Conservation (phyloP, 1,140 invertebrate genomes). For the Helicoverpa armigera region DNA sequence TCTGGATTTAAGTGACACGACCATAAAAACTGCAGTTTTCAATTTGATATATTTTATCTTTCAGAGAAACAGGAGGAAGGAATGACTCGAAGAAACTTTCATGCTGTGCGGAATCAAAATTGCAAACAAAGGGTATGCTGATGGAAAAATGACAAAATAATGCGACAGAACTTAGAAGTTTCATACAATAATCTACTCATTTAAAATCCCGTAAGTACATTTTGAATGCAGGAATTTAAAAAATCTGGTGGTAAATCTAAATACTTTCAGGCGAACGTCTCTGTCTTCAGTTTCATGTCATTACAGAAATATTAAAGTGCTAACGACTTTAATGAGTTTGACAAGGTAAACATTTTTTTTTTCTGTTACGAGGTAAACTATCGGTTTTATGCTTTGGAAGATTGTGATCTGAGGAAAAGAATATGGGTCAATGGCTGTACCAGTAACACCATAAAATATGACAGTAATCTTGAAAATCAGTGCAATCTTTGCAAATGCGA, state of each 20-base stretch:
- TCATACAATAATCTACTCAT: too few relatives aligned
- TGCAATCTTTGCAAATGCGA: too few relatives aligned
- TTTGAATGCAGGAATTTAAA: not conserved
- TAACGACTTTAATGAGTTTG: slow-evolving; percentile 5
- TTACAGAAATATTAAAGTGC: not conserved
- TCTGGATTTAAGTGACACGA: not conserved
- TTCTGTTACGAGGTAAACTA: not conserved
- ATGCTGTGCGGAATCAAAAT: too few relatives aligned
- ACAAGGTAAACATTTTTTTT: not conserved
- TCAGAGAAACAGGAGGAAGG: too few relatives aligned
- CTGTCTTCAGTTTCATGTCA: not conserved
- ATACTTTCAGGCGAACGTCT: not conserved
- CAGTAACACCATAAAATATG: not conserved
- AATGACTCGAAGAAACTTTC: too few relatives aligned
- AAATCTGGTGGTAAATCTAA: not conserved
- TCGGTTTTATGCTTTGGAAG: not conserved
- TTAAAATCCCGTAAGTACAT: not conserved
- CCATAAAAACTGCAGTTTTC: too few relatives aligned
- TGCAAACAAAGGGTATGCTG: too few relatives aligned
- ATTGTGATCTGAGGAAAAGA: not conserved
- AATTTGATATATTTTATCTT: too few relatives aligned
- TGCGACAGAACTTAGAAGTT: too few relatives aligned
- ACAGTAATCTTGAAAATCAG: too few relatives aligned
- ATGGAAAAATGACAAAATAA: too few relatives aligned
- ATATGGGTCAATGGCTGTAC: not conserved